Conservation (phyloP, 1,140 invertebrate species). For the Drosophila asahinai region DNA sequence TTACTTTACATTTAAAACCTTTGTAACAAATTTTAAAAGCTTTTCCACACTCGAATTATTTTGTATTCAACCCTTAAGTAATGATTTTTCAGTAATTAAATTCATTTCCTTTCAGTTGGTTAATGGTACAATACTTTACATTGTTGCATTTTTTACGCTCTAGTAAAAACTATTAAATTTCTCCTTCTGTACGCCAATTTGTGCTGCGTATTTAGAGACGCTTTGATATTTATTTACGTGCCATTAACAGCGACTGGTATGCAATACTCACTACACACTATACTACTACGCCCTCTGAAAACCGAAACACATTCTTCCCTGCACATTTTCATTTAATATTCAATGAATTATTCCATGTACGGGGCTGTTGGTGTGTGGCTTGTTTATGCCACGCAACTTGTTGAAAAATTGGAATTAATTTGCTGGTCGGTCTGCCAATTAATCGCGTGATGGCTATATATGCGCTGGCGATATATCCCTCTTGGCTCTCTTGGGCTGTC, state of each 20-base stretch:
- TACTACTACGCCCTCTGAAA: background rate
- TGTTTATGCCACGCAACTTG: slow-evolving; percentile 35
- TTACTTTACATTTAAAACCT: too few species aligned
- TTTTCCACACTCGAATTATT: too few species aligned
- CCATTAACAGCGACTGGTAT: slow-evolving; percentile 64
- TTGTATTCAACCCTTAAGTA: too few species aligned
- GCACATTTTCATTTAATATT: slow-evolving; percentile 49
- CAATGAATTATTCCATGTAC: slow-evolving; percentile 39
- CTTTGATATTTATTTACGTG: slow-evolving; percentile 77
- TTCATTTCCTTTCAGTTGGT: too few species aligned
- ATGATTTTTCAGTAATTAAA: too few species aligned
- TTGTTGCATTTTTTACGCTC: background rate
- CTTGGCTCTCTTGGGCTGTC: slow-evolving; percentile 39
- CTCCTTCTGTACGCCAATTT: slow-evolving; percentile 22
- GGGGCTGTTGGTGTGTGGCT: slow-evolving; percentile 25
- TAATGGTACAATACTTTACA: too few species aligned
- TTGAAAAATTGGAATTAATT: slow-evolving; percentile 52
- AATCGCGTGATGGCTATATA: slow-evolving; percentile 48
- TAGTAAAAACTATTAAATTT: background rate
- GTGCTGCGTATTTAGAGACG: slow-evolving; percentile 60
- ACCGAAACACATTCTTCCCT: slow-evolving; percentile 16
- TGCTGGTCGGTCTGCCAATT: slow-evolving; percentile 52
- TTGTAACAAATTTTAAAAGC: too few species aligned
- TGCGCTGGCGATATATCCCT: slow-evolving; percentile 20
- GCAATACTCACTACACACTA: slow-evolving; percentile 15